phyloP scores from a whole-genome alignment of 2,113 vertebrate genomes.

The Narcine bancroftii region DNA sequence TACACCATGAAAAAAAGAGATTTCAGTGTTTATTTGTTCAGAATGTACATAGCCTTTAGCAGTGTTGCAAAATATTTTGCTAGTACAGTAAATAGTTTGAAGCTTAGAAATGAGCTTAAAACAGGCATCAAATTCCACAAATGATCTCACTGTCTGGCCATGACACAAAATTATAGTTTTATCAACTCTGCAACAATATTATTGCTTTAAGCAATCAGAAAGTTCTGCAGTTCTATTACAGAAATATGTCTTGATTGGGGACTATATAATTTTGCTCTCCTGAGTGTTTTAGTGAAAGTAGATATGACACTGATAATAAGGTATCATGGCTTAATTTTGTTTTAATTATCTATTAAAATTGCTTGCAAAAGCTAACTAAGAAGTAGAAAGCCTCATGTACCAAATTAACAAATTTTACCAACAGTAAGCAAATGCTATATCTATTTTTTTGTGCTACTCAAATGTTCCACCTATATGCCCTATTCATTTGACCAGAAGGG shows the following conservation, averaged over 20 bases:
- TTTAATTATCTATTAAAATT: background rate
- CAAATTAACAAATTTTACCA: background rate
- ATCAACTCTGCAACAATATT: conserved; percentile 5
- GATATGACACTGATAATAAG: background rate
- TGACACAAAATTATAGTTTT: background rate
- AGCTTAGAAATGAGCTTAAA: conserved; percentile 8
- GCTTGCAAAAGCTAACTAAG: background rate
- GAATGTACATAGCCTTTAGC: background rate
- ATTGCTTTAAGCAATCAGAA: conserved; percentile 1
- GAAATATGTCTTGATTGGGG: background rate
- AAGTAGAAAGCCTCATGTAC: background rate
- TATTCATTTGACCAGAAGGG: no score
- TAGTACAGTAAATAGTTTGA: background rate
- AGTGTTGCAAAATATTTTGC: background rate
- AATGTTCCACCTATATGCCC: no score
- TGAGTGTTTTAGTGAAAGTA: background rate
- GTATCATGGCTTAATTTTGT: conserved; percentile 9
- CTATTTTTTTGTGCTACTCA: background rate
- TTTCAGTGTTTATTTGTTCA: background rate
- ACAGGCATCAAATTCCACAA: conserved; percentile 6
- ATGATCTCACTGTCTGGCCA: background rate
- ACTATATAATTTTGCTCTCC: background rate
- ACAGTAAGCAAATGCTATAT: background rate
- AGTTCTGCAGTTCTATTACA: background rate
- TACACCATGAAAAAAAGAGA: background rate